Conservation (phyloP, 2,888 invertebrate species). For the Epistrophe eligans region DNA sequence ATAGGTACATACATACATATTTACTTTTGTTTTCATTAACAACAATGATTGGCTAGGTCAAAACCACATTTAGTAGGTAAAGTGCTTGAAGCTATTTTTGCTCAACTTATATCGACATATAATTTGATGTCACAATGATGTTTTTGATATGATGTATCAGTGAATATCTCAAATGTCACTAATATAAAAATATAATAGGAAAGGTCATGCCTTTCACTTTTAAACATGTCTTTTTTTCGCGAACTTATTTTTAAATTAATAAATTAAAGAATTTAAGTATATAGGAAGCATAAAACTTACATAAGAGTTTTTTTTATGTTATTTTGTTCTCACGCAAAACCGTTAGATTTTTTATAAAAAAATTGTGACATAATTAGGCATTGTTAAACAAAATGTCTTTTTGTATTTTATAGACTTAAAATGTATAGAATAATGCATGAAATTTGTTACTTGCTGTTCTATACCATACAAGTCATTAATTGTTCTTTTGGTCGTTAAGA, state of each 20-base stretch:
- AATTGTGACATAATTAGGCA: neutral
- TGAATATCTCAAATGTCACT: neutral
- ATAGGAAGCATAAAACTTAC: neutral
- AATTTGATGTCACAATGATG: neutral
- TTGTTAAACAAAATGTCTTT: too few species aligned
- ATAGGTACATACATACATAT: neutral
- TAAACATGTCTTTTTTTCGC: neutral
- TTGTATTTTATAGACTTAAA: too few species aligned
- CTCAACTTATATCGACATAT: neutral
- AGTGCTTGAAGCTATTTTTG: neutral
- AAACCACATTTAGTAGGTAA: slow-evolving; percentile 3
- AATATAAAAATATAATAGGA: neutral
- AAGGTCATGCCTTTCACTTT: slow-evolving; percentile 17
- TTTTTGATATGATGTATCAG: neutral
- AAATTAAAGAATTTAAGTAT: neutral
- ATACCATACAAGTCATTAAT: too few species aligned
- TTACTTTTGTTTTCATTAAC: slow-evolving; percentile 5
- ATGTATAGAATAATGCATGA: too few species aligned
- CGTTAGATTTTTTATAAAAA: neutral
- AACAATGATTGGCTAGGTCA: slow-evolving; percentile 6
- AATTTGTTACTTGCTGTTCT: too few species aligned
- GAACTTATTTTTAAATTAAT: neutral
- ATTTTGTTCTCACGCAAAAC: neutral
- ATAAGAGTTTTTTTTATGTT: neutral
- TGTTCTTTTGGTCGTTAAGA: too few species aligned